Percentiles rank a stretch among this genome's conserved stretches.
Evolutionary conservation across 2,113 vertebrate species (phyloP).

Genomic region (Elgaria multicarinata): DNA sequence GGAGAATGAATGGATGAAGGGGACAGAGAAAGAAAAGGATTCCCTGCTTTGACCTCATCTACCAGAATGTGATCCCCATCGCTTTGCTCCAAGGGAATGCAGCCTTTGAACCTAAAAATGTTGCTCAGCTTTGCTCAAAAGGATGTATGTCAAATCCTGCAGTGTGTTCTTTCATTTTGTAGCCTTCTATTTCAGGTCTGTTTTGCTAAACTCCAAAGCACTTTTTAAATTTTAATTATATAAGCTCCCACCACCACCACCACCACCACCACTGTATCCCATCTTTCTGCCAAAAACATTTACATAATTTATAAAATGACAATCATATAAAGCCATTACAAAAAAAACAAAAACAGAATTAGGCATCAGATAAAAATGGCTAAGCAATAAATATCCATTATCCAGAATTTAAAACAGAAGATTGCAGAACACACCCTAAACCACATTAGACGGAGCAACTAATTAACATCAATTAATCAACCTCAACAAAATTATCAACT

Average conservation of each 20-base stretch:
- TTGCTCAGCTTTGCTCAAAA: neutral
- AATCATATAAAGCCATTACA: neutral
- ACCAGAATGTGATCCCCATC: neutral
- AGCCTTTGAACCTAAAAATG: too few relatives aligned
- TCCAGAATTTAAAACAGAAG: neutral
- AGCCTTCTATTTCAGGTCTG: neutral
- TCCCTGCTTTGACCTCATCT: too few relatives aligned
- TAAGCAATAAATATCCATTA: neutral
- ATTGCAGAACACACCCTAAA: neutral
- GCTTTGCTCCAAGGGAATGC: neutral
- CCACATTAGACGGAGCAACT: neutral
- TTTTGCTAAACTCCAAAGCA: neutral
- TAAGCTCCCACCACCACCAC: too few relatives aligned
- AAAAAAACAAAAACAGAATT: neutral
- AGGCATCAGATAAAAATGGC: neutral
- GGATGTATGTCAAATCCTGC: neutral
- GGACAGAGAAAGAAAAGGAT: neutral
- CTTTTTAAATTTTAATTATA: neutral
- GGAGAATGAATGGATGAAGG: neutral
- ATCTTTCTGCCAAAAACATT: neutral
- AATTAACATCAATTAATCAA: neutral
- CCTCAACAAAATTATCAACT: neutral
- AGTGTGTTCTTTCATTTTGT: neutral
- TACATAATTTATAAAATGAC: neutral
- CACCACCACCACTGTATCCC: neutral